Evolutionary conservation across 2,888 invertebrate genomes (phyloP), one percentile per base, ranked within the genome.

Genomic region (Amiota mariae): DNA sequence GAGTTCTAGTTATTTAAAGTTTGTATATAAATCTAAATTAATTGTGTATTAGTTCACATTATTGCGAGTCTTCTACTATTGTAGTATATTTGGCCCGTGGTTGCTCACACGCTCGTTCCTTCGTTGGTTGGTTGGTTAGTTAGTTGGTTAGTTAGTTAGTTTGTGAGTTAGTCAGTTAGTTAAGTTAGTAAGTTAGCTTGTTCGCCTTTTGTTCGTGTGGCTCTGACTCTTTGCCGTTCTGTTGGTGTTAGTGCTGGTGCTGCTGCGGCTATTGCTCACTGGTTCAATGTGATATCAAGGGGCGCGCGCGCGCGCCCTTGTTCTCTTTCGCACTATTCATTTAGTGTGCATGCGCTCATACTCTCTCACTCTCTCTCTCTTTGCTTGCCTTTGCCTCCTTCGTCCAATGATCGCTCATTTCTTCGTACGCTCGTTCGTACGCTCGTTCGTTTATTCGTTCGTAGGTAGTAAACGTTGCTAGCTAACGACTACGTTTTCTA

Each of bases 91-190:
- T n/a, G n/a, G n/a, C 54, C 54, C 10, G 54, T n/a, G 12, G 54
- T 11, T n/a, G 13, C 8, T 54, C 54, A 10, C 6, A 36, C 8
- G 36, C 36, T 36, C 6, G 36, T 36, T 54, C 6, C 54, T 54
- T 15, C 6, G 8, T 54, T n/a, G 13, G 54, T 15, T 54, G 24
- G 24, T 54, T 54, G 54, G 11, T 11, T 54, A 6, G 54, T 15
- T 54, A 13, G 9, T 15, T 54, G 12, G 11, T 15, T 54, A 8
- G 54, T 15, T 54, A 8, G 54, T 15, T 54, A 8, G 11, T 15
- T n/a, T 1, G 11, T 15, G n/a, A 78, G 74, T 76, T 78, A 77
- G 74, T 74, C 74, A 75, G 72, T 63, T 75, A 80, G 24, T 24
- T 20, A 8, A 61, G 20, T 74, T 77, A 75, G 74, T 56, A 54